Conservation (phyloP, 2,888 invertebrate species). For the Meiosimyza platycephala region DNA sequence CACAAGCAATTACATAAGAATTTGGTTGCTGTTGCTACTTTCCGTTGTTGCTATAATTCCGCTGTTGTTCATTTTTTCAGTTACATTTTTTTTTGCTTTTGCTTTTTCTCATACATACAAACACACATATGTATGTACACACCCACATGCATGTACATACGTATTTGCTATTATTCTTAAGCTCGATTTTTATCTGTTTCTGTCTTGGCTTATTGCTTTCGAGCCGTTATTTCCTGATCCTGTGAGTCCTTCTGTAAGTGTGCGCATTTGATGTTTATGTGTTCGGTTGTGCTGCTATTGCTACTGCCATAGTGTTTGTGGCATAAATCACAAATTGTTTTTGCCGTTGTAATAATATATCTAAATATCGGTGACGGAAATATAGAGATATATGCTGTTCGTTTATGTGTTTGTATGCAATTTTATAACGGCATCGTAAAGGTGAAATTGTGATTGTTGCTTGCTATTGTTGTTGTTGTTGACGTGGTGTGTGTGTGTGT, state of each 20-base stretch:
- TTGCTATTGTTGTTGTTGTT: not conserved
- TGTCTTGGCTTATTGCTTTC: conserved; percentile 35
- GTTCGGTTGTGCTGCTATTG: conserved; percentile 26
- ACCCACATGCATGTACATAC: not conserved
- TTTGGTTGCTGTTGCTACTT: conserved; percentile 5
- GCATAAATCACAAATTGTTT: conserved; percentile 41
- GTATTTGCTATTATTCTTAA: conserved; percentile 48
- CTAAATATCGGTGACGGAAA: not conserved
- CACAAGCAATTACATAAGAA: conserved; percentile 31
- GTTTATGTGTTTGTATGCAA: conserved; percentile 8
- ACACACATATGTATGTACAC: not conserved
- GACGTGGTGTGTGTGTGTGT: not conserved
- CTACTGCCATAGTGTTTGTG: conserved; percentile 22
- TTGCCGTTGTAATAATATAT: conserved; percentile 22
- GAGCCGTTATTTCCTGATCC: conserved; percentile 21
- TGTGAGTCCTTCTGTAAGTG: conserved; percentile 16
- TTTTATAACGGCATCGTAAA: conserved; percentile 28
- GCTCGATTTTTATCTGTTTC: conserved; percentile 57
- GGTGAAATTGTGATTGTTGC: conserved; percentile 24
- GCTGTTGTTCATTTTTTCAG: conserved; percentile 19
- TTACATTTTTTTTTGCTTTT: conserved; percentile 3
- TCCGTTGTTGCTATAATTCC: conserved; percentile 32
- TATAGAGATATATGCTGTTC: conserved; percentile 8
- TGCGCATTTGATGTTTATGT: conserved; percentile 8
- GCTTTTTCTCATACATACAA: not conserved